A percentile compares a stretch with the other conserved stretches of the same genome.
These are phyloP conservation scores for Aphodius granarius DNA, from an alignment of 2,888 invertebrate species.

Conservation along the genomic window DNA sequence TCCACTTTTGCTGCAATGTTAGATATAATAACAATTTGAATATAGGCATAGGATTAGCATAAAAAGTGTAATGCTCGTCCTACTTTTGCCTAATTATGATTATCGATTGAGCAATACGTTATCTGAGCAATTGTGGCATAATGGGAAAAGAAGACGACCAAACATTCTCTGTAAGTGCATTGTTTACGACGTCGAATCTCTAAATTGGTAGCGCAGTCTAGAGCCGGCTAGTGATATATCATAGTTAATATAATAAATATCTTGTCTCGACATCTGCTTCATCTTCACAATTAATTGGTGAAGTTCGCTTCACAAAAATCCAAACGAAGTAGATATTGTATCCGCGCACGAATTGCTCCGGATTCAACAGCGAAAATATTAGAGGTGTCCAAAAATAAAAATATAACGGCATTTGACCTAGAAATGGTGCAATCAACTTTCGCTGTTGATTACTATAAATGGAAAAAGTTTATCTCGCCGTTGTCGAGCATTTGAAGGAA, in stretches of 20 bases:
- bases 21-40: background rate
- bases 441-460: conserved; percentile 40
- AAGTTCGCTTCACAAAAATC: background rate
- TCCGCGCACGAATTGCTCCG: background rate
- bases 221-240: background rate
- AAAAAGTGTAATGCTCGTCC: background rate
- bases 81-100: background rate
- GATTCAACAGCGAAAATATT: background rate
- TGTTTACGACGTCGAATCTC: background rate
- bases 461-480: conserved; percentile 36
- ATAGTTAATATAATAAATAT: background rate
- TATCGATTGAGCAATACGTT: background rate
- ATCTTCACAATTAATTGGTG: background rate
- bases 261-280: background rate
- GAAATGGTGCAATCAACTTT: conserved; percentile 41
- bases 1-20: background rate
- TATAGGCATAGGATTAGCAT: background rate
- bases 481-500: background rate
- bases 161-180: background rate
- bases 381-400: conserved; percentile 35
- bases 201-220: background rate
- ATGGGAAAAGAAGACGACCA: background rate
- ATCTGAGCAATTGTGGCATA: background rate
- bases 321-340: background rate
- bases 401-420: conserved; percentile 34